Evolutionary conservation across 2,113 vertebrate species (phyloP).

Genomic region (Danio rerio): GRCz12tu NC_133181.1:48938501-48939000

Average conservation of each 20-base stretch:
- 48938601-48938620: too few relatives aligned
- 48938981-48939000: slow-evolving; percentile 95
- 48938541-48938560: too few relatives aligned
- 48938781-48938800: neutral
- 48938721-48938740: too few relatives aligned
- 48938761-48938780: neutral
- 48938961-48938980: slow-evolving; percentile 95
- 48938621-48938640: too few relatives aligned
- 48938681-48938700: too few relatives aligned
- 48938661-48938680: too few relatives aligned
- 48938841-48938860: slow-evolving; percentile 61
- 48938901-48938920: slow-evolving; percentile 98
- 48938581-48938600: too few relatives aligned
- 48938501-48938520: neutral
- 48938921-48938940: slow-evolving; percentile 97
- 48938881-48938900: slow-evolving; percentile 94
- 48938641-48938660: too few relatives aligned
- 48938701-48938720: too few relatives aligned
- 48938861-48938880: slow-evolving; percentile 98
- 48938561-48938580: too few relatives aligned
- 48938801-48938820: neutral
- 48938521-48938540: neutral
- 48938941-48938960: slow-evolving; percentile 90
- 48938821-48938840: neutral
- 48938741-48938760: too few relatives aligned